phyloP scores from a whole-genome alignment of 1,140 invertebrate genomes.

The Triops cancriformis region DNA sequence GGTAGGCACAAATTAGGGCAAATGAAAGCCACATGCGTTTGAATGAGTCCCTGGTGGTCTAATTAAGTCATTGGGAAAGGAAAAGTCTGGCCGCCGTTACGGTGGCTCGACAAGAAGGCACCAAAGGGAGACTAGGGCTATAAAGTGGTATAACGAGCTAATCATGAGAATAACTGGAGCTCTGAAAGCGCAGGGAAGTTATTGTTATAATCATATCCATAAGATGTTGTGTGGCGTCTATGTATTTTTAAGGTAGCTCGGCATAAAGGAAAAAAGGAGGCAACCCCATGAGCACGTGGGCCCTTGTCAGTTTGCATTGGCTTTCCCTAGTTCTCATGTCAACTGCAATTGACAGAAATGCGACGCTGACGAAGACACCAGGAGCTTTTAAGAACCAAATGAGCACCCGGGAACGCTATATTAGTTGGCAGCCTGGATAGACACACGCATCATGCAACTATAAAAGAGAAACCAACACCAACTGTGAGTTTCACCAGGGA shows the following conservation, averaged over 20 bases:
- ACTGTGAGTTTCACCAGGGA: background rate
- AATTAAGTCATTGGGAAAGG: background rate
- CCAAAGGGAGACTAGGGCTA: background rate
- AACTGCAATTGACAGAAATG: slow-evolving; percentile 10
- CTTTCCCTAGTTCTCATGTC: background rate
- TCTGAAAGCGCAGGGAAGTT: background rate
- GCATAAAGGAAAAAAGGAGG: background rate
- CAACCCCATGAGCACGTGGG: background rate
- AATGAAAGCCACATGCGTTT: background rate
- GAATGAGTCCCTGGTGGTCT: background rate
- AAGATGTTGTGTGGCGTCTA: background rate
- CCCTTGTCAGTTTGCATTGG: background rate
- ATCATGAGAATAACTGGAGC: background rate
- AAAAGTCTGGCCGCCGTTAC: background rate
- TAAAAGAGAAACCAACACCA: background rate
- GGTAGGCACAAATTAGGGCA: too few species aligned
- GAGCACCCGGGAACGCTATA: background rate
- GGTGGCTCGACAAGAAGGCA: background rate
- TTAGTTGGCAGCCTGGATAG: background rate
- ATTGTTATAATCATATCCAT: background rate
- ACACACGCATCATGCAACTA: background rate
- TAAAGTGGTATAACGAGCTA: background rate
- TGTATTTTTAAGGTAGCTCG: background rate
- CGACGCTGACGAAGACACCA: slow-evolving; percentile 8
- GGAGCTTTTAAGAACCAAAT: slow-evolving; percentile 6